Base-by-base conservation (phyloP, 1,140 invertebrate genomes). In the Pseudobourletiella spinata region DNA sequence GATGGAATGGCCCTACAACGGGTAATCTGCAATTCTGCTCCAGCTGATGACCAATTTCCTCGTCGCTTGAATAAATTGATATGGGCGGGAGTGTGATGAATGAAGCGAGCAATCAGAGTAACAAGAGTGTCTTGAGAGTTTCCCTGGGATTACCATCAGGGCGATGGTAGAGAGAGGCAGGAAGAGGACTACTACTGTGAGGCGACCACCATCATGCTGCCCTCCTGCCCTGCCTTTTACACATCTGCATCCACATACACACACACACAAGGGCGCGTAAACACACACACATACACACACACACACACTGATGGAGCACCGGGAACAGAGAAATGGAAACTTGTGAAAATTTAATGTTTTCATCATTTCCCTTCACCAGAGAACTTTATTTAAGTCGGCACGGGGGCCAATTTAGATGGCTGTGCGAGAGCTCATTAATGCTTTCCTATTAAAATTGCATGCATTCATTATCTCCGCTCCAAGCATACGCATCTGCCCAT, bases 311-410 rank as follows among this genome's bases (percentile, higher is more conserved):
- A n/a, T n/a, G 44, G 44, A 11, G 20, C 44, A 48, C 22, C 26
- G n/a, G n/a, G n/a, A n/a, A n/a, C n/a, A 20, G 32, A 64, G 62
- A 59, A 64, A 63, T 63, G 61, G 54, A 63, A 63, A 57, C 61
- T 63, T 50, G 54, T 64, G 51, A 64, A 64, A 64, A 29, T 59
- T 64, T 64, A 64, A 64, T 64, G 57, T 55, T 55, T 64, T 64
- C 63, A 55, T 64, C 63, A 64, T 64, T 64, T 64, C 63, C 57
- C 51, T 59, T 64, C 57, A 64, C 50, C 57, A 55, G 55, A 64
- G 63, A 59, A 64, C 57, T 59, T 59, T 64, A 63, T 59, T 64
- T 59, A 64, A 59, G 57, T 64, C 63, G 57, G 28, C 63, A 50
- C 57, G 50, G 56, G 63, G 57, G 63, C 57, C 63, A 64, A 64